Conservation (phyloP, 2,888 invertebrate genomes). For the Julus scandinavius region DNA sequence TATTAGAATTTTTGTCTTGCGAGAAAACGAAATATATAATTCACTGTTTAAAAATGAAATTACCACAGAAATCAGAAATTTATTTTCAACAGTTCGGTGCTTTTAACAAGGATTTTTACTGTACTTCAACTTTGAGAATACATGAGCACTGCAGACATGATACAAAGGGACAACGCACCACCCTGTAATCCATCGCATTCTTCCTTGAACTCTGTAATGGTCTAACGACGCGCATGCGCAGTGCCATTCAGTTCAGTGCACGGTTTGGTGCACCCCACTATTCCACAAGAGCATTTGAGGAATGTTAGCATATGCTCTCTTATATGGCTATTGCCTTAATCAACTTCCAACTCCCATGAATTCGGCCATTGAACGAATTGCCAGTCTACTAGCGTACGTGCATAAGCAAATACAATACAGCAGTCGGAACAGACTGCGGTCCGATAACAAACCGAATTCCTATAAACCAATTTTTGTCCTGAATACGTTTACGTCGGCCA, state of each 20-base stretch:
- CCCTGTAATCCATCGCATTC: neutral
- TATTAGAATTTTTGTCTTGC: no score
- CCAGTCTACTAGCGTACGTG: neutral
- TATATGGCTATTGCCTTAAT: constrained; percentile 38
- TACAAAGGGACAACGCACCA: neutral
- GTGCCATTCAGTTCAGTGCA: neutral
- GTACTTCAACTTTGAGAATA: no score
- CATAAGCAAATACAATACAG: neutral
- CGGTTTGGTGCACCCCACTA: neutral
- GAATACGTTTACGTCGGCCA: constrained; percentile 7
- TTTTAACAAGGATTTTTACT: no score
- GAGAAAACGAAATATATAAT: no score
- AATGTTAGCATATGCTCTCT: constrained; percentile 29
- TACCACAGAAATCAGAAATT: no score
- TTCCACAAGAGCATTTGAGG: neutral
- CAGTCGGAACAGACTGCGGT: neutral
- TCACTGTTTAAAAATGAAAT: no score
- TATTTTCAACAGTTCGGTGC: no score
- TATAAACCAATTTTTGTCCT: constrained; percentile 24
- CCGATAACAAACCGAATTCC: constrained; percentile 39
- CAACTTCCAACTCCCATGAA: constrained; percentile 35
- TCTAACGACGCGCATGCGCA: neutral
- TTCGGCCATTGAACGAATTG: neutral
- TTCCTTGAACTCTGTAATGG: neutral
- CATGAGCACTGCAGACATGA: no score